Conservation (phyloP, 2,797 vertebrate species). For the Sebastes itinus region DNA sequence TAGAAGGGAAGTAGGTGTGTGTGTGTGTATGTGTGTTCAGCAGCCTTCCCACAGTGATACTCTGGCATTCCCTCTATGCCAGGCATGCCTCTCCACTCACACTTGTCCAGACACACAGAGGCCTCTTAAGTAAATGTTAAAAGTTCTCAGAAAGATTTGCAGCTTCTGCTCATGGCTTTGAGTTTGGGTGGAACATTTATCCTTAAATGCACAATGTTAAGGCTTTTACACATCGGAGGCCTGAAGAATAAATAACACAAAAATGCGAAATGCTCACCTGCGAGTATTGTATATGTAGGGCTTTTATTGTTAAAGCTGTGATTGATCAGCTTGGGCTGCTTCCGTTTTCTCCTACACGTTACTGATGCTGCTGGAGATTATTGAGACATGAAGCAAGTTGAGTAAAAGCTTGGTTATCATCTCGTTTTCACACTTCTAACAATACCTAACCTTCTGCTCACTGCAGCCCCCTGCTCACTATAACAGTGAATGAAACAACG, state of each 20-base stretch:
- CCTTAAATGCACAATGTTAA: neutral
- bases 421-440: neutral
- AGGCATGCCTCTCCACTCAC: constrained; percentile 67
- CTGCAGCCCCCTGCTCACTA: neutral
- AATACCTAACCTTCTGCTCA: neutral
- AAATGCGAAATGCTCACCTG: too few relatives aligned
- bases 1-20: constrained; percentile 14
- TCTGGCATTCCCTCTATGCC: constrained; percentile 62
- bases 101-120: constrained; percentile 52
- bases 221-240: neutral
- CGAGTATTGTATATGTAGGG: too few relatives aligned
- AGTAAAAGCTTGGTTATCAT: neutral
- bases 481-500: neutral
- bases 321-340: neutral
- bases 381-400: neutral
- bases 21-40: neutral
- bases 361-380: neutral
- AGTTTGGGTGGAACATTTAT: neutral
- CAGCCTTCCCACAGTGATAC: constrained; percentile 63
- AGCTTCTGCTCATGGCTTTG: constrained; percentile 17
- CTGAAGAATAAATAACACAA: too few relatives aligned
- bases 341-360: too few relatives aligned
- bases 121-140: constrained; percentile 59
- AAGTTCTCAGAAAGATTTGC: constrained; percentile 42
- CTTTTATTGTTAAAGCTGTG: neutral